Percentiles rank a stretch among this genome's conserved stretches.
phyloP scores from a whole-genome alignment of 2,797 vertebrate genomes.

The Philypnodon macrostomus region DNA sequence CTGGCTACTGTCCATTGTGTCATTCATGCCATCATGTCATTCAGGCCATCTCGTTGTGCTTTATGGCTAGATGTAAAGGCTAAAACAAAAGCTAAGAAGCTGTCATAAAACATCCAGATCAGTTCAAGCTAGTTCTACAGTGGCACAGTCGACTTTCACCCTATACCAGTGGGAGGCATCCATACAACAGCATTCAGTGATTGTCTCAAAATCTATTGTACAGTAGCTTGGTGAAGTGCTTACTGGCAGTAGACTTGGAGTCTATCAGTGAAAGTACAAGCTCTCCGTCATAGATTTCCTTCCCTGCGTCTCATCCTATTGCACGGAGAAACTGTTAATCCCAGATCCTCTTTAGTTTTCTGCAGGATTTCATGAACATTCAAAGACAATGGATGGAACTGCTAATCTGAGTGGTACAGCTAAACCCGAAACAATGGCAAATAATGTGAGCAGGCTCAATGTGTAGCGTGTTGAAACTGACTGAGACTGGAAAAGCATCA shows the following conservation, averaged over 20 bases:
- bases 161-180: conserved; percentile 72
- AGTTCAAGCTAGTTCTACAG: conserved; percentile 37
- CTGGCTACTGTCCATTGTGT: conserved; percentile 69
- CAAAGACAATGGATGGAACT: conserved; percentile 75
- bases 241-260: conserved; percentile 65
- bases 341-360: conserved; percentile 82
- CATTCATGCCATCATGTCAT: conserved; percentile 57
- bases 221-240: conserved; percentile 56
- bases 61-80: conserved; percentile 42
- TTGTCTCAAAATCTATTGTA: conserved; percentile 71
- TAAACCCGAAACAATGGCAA: conserved; percentile 81
- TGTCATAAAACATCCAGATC: conserved; percentile 56
- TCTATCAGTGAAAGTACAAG: conserved; percentile 40
- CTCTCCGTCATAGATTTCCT: conserved; percentile 33
- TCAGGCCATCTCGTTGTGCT: conserved; percentile 42
- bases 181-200: conserved; percentile 66
- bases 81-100: conserved; percentile 54
- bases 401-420: conserved; percentile 83
- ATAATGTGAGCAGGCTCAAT: conserved; percentile 77
- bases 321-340: conserved; percentile 77
- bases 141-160: conserved; percentile 45
- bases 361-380: conserved; percentile 83
- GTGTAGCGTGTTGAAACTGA: conserved; percentile 68
- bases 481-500: conserved; percentile 78
- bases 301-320: conserved; percentile 55